Base-by-base conservation (phyloP, 2,113 vertebrate genomes). In the Pelecanoides urinatrix region DNA sequence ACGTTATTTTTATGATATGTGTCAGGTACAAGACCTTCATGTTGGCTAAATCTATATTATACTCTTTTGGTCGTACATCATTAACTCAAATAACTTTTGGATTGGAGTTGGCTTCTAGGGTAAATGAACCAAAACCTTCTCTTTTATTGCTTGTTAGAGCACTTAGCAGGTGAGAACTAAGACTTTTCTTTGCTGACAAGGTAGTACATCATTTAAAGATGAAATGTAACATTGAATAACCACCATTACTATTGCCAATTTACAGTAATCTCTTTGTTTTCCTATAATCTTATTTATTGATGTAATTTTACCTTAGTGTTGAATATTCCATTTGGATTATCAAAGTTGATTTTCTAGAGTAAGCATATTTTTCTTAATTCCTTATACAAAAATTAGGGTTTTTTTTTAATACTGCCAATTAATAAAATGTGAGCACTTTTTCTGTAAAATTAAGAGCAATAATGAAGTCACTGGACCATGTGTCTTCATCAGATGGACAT, bases 101-200 rank as follows among this genome's bases (percentile, higher is more conserved):
- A 94, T 66, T 95, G 40, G 61, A 91, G 68, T 67, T 0, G 0
- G 32, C 55, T 93, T 93, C 82, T 40, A 63, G 65, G 27, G 25
- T 61, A 93, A 95, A 92, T 84, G 79, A 94, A 93, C n/a, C 83
- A 95, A 93, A 93, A 27, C 75, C 59, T 78, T 88, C 61, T 76
- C 38, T 84, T 86, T 88, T 72, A 88, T 80, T 93, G 88, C 75
- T 92, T 90, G 67, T 88, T 92, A 92, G 75, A 67, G 56, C 52
- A 52, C 68, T 80, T 49, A 86, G 47, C 67, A 88, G 79, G 88
- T 3, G 7, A 94, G 75, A 94, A 81, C 72, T 75, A 67, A 91
- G 86, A 88, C 81, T 96, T 91, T 93, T 90, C 88, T 90, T 84
- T 86, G 50, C 86, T 92, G 90, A 91, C 79, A 92, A 83, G 55